Percentiles rank a stretch among this genome's conserved stretches.
Evolutionary conservation across 2,797 vertebrate species (phyloP).

Genomic region (Smutsia temminckii): DNA sequence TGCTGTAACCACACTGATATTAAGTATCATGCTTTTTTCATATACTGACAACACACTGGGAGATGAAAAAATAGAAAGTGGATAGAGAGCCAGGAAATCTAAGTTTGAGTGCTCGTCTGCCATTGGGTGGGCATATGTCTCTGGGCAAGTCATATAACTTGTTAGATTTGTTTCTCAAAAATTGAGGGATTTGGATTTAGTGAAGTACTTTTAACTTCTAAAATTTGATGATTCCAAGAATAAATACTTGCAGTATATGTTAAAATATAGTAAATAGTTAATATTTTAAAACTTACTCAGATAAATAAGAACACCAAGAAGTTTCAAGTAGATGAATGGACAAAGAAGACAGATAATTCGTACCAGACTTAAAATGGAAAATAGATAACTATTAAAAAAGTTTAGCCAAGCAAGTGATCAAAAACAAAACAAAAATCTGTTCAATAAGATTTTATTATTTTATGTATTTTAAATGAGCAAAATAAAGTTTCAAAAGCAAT

Average conservation of each 20-base stretch:
- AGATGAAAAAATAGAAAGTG: background rate
- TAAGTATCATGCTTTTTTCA: background rate
- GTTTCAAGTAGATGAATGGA: background rate
- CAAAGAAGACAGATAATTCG: background rate
- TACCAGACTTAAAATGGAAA: background rate
- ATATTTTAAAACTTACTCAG: background rate
- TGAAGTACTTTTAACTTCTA: background rate
- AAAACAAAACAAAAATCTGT: background rate
- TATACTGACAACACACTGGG: background rate
- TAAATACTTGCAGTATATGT: slow-evolving; percentile 12
- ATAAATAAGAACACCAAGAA: background rate
- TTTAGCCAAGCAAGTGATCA: background rate
- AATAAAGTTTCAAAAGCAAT: background rate
- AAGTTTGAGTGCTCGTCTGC: background rate
- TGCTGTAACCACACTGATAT: background rate
- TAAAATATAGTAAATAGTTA: background rate
- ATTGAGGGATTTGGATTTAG: background rate
- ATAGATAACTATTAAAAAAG: background rate
- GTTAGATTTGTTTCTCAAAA: background rate
- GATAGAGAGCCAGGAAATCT: background rate
- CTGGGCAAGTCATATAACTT: background rate
- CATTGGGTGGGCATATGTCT: background rate
- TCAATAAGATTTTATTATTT: background rate
- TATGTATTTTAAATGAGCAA: background rate
- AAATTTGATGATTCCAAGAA: background rate